Evolutionary conservation across 2,113 vertebrate species (phyloP).

Genomic region (Pitta sordida): DNA sequence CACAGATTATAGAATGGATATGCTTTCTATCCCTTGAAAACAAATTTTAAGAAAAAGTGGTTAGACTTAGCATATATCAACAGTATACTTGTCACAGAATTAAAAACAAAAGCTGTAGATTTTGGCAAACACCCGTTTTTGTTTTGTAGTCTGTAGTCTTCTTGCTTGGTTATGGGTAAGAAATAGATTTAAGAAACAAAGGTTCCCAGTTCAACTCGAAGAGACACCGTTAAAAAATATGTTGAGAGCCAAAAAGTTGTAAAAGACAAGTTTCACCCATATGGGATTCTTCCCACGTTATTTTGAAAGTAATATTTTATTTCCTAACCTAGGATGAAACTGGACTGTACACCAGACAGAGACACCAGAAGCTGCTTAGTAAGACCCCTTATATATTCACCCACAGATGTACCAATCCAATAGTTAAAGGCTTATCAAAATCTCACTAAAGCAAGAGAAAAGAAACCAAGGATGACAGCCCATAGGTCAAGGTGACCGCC

Average conservation of each 20-base stretch:
- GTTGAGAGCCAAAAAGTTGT: background rate
- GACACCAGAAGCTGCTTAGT: background rate
- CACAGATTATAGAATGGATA: background rate
- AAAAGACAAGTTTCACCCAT: background rate
- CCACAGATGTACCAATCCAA: background rate
- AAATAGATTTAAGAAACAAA: background rate
- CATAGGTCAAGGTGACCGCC: background rate
- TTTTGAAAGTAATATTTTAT: background rate
- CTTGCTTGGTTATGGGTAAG: background rate
- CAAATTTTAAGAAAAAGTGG: background rate
- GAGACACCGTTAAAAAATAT: background rate
- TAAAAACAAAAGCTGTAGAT: background rate
- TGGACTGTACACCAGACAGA: background rate
- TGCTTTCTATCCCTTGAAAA: background rate
- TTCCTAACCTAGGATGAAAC: background rate
- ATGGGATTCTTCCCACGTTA: background rate
- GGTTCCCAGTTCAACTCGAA: background rate
- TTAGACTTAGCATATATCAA: background rate
- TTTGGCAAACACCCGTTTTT: background rate
- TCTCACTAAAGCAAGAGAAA: background rate
- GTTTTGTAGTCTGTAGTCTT: background rate
- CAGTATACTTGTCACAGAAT: background rate
- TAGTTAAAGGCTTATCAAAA: background rate
- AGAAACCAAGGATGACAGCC: background rate
- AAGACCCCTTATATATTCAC: background rate